phyloP scores from a whole-genome alignment of 2,797 vertebrate species.

The Myotis myotis region DNA sequence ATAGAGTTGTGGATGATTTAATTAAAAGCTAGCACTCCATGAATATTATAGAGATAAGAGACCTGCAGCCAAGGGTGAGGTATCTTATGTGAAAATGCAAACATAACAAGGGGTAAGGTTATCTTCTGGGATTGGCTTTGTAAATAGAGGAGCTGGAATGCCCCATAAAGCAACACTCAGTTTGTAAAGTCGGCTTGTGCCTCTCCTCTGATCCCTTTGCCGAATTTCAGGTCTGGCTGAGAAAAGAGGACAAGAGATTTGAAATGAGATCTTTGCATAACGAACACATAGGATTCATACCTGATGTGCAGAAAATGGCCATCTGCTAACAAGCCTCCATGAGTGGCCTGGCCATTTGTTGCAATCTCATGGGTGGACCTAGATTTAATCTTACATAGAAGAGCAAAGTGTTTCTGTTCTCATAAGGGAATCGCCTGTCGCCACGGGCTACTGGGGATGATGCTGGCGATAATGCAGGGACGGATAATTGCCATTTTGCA shows the following conservation, averaged over 20 bases:
- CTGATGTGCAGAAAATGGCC: background rate
- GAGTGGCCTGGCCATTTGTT: background rate
- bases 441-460: background rate
- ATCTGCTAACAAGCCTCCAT: background rate
- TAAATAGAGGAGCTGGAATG: conserved; percentile 16
- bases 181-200: background rate
- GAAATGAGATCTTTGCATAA: conserved; percentile 55
- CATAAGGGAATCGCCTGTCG: conserved; percentile 37
- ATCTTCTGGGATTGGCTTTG: conserved; percentile 52
- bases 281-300: background rate
- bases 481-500: conserved; percentile 21
- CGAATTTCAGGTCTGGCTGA: background rate
- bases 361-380: background rate
- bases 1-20: conserved; percentile 29
- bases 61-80: background rate
- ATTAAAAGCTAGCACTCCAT: conserved; percentile 63
- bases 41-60: conserved; percentile 52
- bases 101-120: background rate
- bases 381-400: conserved; percentile 46
- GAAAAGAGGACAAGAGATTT: background rate
- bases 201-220: background rate
- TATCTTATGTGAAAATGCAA: conserved; percentile 33
- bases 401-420: conserved; percentile 35
- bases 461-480: conserved; percentile 10
- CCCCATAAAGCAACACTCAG: background rate